Conservation (phyloP, 2,797 vertebrate genomes). For the Gymnopithys bicolor region DNA sequence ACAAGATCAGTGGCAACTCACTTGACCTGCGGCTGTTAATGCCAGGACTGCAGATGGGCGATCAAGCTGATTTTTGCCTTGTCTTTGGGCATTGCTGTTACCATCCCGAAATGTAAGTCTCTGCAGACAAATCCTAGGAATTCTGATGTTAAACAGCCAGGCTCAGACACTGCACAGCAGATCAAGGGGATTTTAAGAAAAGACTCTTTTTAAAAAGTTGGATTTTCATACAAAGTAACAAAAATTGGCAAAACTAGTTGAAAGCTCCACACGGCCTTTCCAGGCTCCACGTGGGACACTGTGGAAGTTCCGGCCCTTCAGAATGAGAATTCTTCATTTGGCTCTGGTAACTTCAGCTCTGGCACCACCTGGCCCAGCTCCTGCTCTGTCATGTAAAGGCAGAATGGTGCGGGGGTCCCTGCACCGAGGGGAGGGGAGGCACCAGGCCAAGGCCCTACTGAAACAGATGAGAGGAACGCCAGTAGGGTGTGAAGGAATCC, state of each 20-base stretch:
- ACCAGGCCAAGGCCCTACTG: background rate
- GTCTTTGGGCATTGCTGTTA: background rate
- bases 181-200: slow-evolving; percentile 8
- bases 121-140: background rate
- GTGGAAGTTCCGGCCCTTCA: slow-evolving; percentile 44
- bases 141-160: background rate
- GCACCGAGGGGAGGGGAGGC: background rate
- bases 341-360: background rate
- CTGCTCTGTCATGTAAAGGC: background rate
- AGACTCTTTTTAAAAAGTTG: slow-evolving; percentile 9
- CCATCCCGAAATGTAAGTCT: background rate
- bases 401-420: background rate
- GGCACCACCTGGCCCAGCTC: background rate
- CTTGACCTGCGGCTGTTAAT: background rate
- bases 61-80: background rate
- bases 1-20: background rate
- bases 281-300: background rate
- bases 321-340: slow-evolving; percentile 57
- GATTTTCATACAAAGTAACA: background rate
- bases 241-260: slow-evolving; percentile 27
- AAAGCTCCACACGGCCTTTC: background rate
- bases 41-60: background rate
- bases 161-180: background rate
- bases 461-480: background rate
- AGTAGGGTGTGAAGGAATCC: fast-evolving